These are phyloP conservation scores for Betta splendens DNA, from an alignment of 2,797 vertebrate species.

Conservation along the genomic window DNA sequence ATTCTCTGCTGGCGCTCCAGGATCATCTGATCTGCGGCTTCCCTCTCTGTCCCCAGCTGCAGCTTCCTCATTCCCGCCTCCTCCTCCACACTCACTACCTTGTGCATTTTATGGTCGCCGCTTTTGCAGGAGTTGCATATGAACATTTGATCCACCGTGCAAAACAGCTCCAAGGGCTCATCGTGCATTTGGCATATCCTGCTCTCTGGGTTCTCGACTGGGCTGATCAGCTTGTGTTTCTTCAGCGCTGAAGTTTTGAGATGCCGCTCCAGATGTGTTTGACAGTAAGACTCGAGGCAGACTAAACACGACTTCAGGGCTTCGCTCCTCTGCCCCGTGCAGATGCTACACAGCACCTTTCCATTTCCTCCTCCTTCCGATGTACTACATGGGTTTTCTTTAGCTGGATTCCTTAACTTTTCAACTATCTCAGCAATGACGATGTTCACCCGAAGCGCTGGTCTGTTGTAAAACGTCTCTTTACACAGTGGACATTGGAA, in stretches of 20 bases:
- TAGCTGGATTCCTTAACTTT: not conserved
- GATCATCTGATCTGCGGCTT: constrained; percentile 24
- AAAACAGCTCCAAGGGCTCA: constrained; percentile 63
- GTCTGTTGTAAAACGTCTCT: constrained; percentile 24
- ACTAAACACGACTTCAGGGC: constrained; percentile 70
- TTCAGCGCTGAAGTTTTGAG: constrained; percentile 40
- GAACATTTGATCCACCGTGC: constrained; percentile 53
- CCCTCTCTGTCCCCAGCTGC: constrained; percentile 15
- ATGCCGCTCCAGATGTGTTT: constrained; percentile 67
- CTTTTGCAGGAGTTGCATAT: constrained; percentile 55
- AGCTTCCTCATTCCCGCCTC: constrained; percentile 42
- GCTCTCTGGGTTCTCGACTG: constrained; percentile 54
- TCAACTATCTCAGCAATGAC: constrained; percentile 40
- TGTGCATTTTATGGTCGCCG: constrained; percentile 53
- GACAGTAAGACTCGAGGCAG: constrained; percentile 68
- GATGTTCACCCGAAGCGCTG: constrained; percentile 54
- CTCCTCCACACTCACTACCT: constrained; percentile 45
- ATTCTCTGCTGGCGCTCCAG: constrained; percentile 49
- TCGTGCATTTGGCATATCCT: constrained; percentile 62
- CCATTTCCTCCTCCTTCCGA: constrained; percentile 22
- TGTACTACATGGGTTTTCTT: accelerated
- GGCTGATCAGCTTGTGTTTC: constrained; percentile 73
- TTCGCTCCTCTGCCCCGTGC: constrained; percentile 21
- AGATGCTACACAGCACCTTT: constrained; percentile 55
- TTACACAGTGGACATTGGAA: constrained; percentile 61